Conservation (phyloP, 2,113 vertebrate genomes). For the Diadophis punctatus region DNA sequence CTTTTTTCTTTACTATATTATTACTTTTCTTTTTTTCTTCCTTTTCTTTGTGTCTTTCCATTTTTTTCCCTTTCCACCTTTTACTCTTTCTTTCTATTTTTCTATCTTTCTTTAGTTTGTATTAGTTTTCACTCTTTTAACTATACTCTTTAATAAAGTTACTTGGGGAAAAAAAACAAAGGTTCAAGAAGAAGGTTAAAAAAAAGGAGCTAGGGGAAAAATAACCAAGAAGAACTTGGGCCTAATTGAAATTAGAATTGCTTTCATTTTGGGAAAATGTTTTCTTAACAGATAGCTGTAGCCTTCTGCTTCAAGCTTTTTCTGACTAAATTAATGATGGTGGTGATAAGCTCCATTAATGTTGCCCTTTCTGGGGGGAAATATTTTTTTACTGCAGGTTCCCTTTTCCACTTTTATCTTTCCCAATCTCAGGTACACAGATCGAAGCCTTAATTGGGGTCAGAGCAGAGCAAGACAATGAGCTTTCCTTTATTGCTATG, state of each 20-base stretch:
- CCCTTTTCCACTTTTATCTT: slow-evolving; percentile 37
- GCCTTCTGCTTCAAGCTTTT: slow-evolving; percentile 67
- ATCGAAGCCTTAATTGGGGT: slow-evolving; percentile 62
- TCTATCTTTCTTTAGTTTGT: background rate
- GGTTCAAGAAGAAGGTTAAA: slow-evolving; percentile 21
- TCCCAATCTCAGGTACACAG: slow-evolving; percentile 56
- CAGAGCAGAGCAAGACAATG: slow-evolving; percentile 53
- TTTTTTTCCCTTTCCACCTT: background rate
- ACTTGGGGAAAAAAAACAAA: background rate
- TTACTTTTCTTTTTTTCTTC: background rate
- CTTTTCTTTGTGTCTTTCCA: background rate
- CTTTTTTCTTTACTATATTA: background rate
- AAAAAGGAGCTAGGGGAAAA: background rate
- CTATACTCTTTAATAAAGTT: background rate
- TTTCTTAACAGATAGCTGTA: slow-evolving; percentile 76
- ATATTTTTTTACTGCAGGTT: slow-evolving; percentile 60
- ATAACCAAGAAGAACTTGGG: background rate
- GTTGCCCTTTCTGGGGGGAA: slow-evolving; percentile 72
- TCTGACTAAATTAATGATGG: slow-evolving; percentile 80
- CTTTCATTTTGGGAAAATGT: slow-evolving; percentile 78
- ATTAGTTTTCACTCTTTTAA: background rate
- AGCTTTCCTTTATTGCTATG: slow-evolving; percentile 68
- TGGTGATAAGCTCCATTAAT: slow-evolving; percentile 79
- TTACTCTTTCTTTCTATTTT: background rate
- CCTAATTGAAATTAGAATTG: slow-evolving; percentile 76